These are phyloP conservation scores for Mus caroli DNA, from an alignment of 2,797 vertebrate genomes.

Conservation along the genomic window DNA sequence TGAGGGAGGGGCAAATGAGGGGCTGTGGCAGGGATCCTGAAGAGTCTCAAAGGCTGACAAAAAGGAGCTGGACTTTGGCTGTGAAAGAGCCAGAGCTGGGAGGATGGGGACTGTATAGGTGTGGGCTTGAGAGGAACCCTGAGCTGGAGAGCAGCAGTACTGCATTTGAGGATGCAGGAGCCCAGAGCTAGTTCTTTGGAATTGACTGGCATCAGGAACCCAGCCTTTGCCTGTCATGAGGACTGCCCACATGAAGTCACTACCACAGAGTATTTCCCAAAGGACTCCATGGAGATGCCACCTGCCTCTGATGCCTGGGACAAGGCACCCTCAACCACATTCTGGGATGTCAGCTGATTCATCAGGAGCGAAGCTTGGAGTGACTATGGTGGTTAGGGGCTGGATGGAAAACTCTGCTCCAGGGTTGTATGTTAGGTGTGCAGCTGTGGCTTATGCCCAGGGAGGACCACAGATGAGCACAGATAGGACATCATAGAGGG, in stretches of 20 bases:
- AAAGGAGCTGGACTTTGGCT: background rate
- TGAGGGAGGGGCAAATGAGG: background rate
- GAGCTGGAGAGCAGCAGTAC: background rate
- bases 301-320: background rate
- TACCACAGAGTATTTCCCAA: background rate
- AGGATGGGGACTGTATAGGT: background rate
- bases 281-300: background rate
- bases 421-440: background rate
- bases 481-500: accelerated
- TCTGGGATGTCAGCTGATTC: background rate
- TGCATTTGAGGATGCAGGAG: background rate
- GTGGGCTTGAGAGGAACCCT: background rate
- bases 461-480: background rate
- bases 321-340: background rate
- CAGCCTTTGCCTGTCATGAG: background rate
- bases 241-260: background rate
- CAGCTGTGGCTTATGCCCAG: background rate
- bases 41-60: background rate
- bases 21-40: background rate
- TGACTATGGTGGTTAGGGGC: background rate
- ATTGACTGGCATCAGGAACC: background rate
- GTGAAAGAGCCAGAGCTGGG: too few species aligned
- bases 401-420: background rate
- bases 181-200: background rate
- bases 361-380: background rate